These are phyloP conservation scores for Homalodisca vitripennis DNA, from an alignment of 1,140 invertebrate species.

Conservation along the genomic window DNA sequence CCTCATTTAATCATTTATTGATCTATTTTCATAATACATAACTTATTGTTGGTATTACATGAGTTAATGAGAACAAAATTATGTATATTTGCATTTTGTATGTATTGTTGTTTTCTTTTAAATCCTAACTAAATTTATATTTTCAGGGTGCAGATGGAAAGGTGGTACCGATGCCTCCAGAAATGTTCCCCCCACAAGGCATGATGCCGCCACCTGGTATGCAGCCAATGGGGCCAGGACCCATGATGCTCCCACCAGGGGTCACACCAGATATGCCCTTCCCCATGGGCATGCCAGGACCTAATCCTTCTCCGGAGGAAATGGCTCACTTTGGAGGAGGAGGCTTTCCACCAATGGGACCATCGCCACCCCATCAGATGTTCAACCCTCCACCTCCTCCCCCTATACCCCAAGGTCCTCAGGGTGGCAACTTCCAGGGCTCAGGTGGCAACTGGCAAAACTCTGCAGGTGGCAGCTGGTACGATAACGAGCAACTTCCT, in stretches of 20 bases:
- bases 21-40: background rate
- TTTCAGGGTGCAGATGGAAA: conserved; percentile 29
- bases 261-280: background rate
- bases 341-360: background rate
- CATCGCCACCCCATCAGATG: background rate
- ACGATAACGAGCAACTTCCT: background rate
- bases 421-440: conserved; percentile 13
- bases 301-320: background rate
- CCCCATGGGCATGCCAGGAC: conserved; percentile 4
- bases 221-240: too few species aligned
- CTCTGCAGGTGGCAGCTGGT: background rate
- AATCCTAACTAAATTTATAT: background rate
- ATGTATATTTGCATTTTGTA: background rate
- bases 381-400: background rate
- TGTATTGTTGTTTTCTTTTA: background rate
- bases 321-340: background rate
- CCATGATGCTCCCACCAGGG: background rate
- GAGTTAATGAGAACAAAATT: background rate
- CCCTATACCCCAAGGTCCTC: background rate
- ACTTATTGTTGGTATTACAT: background rate
- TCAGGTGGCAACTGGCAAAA: too few species aligned
- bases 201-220: too few species aligned
- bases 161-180: conserved; percentile 5
- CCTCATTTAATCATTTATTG: background rate
- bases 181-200: background rate